phyloP scores from a whole-genome alignment of 2,888 invertebrate genomes.

The Osmoderma eremita region DNA sequence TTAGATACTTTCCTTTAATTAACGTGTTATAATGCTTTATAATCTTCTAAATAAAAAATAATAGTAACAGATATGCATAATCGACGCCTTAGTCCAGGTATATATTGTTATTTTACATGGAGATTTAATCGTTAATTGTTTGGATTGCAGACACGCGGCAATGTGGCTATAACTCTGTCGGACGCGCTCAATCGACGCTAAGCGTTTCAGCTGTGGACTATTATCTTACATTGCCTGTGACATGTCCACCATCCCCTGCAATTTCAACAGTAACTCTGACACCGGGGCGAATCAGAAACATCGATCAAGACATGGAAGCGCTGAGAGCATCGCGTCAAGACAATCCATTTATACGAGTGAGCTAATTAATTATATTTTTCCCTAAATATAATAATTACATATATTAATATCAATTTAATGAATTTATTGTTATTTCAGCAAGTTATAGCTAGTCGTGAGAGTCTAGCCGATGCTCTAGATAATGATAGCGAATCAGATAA shows the following conservation, averaged over 20 bases:
- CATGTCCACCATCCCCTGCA: slow-evolving; percentile 66
- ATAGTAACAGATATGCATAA: slow-evolving; percentile 31
- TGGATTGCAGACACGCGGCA: slow-evolving; percentile 43
- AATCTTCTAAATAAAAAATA: slow-evolving; percentile 2
- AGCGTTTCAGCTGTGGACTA: slow-evolving; percentile 62
- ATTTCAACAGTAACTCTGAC: slow-evolving; percentile 75
- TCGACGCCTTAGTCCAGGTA: slow-evolving; percentile 38
- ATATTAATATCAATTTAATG: background rate
- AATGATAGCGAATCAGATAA: slow-evolving; percentile 78
- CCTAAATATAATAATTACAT: no score
- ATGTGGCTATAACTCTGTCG: slow-evolving; percentile 54
- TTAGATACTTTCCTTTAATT: no score
- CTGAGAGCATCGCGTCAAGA: slow-evolving; percentile 83
- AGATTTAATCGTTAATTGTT: slow-evolving; percentile 9
- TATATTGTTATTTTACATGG: background rate
- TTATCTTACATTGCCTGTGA: slow-evolving; percentile 59
- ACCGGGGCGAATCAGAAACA: slow-evolving; percentile 79
- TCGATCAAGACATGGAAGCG: slow-evolving; percentile 87
- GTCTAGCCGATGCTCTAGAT: slow-evolving; percentile 77
- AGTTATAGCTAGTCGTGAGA: slow-evolving; percentile 83
- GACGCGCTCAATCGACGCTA: slow-evolving; percentile 60
- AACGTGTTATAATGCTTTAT: background rate
- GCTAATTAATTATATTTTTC: background rate
- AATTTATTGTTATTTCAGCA: slow-evolving; percentile 65
- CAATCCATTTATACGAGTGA: slow-evolving; percentile 84